Evolutionary conservation across 2,113 vertebrate genomes (phyloP).

Genomic region (Zosterops pallidus): DNA sequence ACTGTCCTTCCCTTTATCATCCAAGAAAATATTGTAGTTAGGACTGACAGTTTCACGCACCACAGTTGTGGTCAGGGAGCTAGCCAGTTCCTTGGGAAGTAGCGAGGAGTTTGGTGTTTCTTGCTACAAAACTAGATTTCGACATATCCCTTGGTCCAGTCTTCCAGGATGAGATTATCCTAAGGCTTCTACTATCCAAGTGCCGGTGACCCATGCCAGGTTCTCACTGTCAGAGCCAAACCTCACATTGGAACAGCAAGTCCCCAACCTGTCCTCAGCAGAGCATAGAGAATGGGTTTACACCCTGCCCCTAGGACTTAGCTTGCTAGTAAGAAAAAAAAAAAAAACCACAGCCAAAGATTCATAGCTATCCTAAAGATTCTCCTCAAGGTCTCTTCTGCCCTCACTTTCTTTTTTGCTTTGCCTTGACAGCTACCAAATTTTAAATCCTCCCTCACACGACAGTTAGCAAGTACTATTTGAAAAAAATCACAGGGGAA

Average conservation of each 20-base stretch:
- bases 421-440: neutral
- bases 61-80: neutral
- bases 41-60: neutral
- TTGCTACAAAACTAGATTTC: neutral
- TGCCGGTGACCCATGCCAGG: neutral
- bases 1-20: neutral
- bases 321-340: neutral
- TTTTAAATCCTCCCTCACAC: neutral
- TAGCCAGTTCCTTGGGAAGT: neutral
- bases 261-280: neutral
- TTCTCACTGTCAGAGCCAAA: neutral
- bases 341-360: neutral
- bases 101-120: neutral
- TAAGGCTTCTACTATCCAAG: neutral
- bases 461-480: neutral
- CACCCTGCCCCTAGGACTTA: neutral
- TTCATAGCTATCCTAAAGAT: neutral
- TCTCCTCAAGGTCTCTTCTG: neutral
- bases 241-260: neutral
- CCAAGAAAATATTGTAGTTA: neutral
- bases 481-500: neutral
- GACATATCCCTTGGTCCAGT: neutral
- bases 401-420: neutral
- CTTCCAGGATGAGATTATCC: neutral
- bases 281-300: neutral